These are phyloP conservation scores for Aricia agestis DNA, from an alignment of 1,140 invertebrate genomes.

Conservation along the genomic window DNA sequence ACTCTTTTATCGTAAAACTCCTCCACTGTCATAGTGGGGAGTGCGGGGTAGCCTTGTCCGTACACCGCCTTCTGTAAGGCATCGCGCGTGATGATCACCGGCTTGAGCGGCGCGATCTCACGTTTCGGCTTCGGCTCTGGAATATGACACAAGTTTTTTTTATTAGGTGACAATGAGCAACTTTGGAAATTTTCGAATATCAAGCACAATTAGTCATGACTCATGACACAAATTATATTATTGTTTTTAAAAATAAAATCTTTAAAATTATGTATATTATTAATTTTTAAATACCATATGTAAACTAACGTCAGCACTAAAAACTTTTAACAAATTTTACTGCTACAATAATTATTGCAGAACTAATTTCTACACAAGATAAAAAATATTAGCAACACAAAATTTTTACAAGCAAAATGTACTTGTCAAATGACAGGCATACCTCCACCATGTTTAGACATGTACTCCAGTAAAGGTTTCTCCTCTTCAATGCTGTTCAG, in stretches of 20 bases:
- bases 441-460: slow-evolving; percentile 77
- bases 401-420: too few species aligned
- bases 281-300: too few species aligned
- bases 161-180: not conserved
- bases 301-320: too few species aligned
- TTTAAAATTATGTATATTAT: too few species aligned
- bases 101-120: slow-evolving; percentile 79
- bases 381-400: too few species aligned
- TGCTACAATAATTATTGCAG: too few species aligned
- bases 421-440: slow-evolving; percentile 17
- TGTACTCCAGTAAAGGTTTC: slow-evolving; percentile 84
- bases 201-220: too few species aligned
- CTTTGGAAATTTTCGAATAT: too few species aligned
- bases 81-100: slow-evolving; percentile 95
- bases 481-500: slow-evolving; percentile 83
- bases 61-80: slow-evolving; percentile 94
- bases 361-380: too few species aligned
- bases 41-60: slow-evolving; percentile 95
- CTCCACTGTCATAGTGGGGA: slow-evolving; percentile 94
- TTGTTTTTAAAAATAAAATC: not conserved
- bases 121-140: slow-evolving; percentile 51
- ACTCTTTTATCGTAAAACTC: slow-evolving; percentile 96
- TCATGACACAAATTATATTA: not conserved
- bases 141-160: not conserved
- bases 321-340: too few species aligned